Evolutionary conservation across 2,888 invertebrate genomes (phyloP).

Genomic region (Corythucha ciliata): DNA sequence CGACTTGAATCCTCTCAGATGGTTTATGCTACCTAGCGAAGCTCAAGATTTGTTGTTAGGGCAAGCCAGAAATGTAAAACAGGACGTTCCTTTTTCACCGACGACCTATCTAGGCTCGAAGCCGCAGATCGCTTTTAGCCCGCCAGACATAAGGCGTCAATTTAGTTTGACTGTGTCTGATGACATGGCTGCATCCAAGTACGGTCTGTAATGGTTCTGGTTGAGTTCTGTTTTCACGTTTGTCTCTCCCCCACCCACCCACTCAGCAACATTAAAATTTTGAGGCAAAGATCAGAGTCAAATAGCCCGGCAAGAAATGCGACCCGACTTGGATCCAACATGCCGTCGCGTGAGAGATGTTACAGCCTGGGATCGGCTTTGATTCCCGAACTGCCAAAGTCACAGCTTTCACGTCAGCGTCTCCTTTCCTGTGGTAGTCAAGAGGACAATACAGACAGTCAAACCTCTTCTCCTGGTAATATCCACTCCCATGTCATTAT

Average conservation of each 20-base stretch:
- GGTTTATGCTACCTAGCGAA: slow-evolving; percentile 85
- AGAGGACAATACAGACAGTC: slow-evolving; percentile 45
- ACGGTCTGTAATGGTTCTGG: neutral
- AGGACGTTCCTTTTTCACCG: slow-evolving; percentile 66
- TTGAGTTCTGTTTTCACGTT: slow-evolving; percentile 41
- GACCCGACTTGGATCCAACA: slow-evolving; percentile 32
- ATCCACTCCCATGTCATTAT: no score
- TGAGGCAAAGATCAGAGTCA: slow-evolving; percentile 45
- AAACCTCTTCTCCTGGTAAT: slow-evolving; percentile 25
- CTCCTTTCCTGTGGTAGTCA: slow-evolving; percentile 66
- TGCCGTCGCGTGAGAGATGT: slow-evolving; percentile 47
- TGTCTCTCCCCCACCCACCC: no score
- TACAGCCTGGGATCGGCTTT: slow-evolving; percentile 49
- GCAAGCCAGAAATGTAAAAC: slow-evolving; percentile 65
- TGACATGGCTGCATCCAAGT: slow-evolving; percentile 26
- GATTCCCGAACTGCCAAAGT: slow-evolving; percentile 37
- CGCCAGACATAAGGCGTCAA: slow-evolving; percentile 22
- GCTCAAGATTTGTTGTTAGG: slow-evolving; percentile 66
- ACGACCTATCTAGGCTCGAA: slow-evolving; percentile 44
- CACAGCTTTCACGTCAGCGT: slow-evolving; percentile 53
- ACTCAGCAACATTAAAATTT: slow-evolving; percentile 24
- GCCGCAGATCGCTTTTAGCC: slow-evolving; percentile 7
- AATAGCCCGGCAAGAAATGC: slow-evolving; percentile 33
- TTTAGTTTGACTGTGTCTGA: slow-evolving; percentile 27
- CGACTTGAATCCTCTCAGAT: slow-evolving; percentile 60